Percentiles rank a stretch among this genome's conserved stretches.
These are phyloP conservation scores for Acromyrmex heyeri DNA, from an alignment of 1,140 invertebrate species.

Conservation along the genomic window DNA sequence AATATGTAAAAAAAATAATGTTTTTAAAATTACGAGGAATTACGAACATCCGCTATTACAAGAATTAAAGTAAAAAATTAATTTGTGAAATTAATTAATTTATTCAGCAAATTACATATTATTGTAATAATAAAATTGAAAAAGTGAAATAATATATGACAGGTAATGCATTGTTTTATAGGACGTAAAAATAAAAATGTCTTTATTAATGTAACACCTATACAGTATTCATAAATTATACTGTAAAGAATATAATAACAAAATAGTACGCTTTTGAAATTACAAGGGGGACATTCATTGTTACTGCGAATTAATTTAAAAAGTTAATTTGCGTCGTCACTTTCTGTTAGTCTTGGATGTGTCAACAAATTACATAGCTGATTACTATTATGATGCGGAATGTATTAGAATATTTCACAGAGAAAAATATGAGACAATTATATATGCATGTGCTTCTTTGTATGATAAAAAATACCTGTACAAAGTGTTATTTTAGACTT, in stretches of 20 bases:
- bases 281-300: neutral
- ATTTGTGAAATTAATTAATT: neutral
- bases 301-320: constrained; percentile 15
- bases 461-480: neutral
- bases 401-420: constrained; percentile 10
- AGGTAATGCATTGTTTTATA: too few species aligned
- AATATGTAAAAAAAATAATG: neutral
- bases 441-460: neutral
- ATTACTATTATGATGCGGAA: neutral
- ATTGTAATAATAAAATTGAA: too few species aligned
- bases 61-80: neutral
- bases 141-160: too few species aligned
- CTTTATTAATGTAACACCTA: neutral
- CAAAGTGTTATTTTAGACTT: neutral
- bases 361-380: neutral
- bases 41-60: neutral
- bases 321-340: neutral
- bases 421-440: constrained; percentile 11
- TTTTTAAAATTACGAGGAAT: neutral
- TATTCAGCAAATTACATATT: neutral
- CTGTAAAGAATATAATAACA: neutral
- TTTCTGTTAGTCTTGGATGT: constrained; percentile 7
- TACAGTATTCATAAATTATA: neutral
- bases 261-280: neutral
- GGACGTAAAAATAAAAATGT: too few species aligned